These are phyloP conservation scores for Melozone crissalis DNA, from an alignment of 2,113 vertebrate species.

Conservation along the genomic window DNA sequence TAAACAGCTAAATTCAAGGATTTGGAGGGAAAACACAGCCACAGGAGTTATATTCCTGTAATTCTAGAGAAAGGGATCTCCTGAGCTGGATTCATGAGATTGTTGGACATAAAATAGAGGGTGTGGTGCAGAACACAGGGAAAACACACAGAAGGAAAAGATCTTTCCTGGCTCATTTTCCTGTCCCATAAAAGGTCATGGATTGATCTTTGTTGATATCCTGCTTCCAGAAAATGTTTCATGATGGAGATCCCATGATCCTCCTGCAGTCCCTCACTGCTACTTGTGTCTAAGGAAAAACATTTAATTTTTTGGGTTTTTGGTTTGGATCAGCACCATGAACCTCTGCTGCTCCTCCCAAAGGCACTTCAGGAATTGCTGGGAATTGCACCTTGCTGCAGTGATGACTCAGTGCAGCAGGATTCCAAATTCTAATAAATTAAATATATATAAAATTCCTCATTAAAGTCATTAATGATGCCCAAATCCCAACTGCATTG, in stretches of 20 bases:
- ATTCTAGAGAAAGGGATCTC: background rate
- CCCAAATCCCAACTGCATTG: background rate
- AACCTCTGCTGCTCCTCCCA: background rate
- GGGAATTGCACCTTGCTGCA: background rate
- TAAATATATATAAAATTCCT: background rate
- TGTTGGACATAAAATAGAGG: background rate
- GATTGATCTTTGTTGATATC: background rate
- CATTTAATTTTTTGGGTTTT: background rate
- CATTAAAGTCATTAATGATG: background rate
- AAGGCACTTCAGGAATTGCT: background rate
- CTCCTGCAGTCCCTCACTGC: background rate
- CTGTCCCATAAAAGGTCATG: background rate
- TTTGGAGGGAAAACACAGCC: background rate
- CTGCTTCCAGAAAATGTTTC: background rate
- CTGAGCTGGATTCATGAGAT: background rate
- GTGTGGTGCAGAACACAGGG: background rate
- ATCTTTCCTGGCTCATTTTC: background rate
- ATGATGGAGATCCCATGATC: fast-evolving
- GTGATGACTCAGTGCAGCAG: background rate
- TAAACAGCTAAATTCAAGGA: background rate
- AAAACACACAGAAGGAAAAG: background rate
- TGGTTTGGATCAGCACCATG: background rate
- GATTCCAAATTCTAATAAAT: background rate
- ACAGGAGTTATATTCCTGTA: background rate
- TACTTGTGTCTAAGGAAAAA: background rate